phyloP scores from a whole-genome alignment of 2,888 invertebrate species.

The Crioceris asparagi region DNA sequence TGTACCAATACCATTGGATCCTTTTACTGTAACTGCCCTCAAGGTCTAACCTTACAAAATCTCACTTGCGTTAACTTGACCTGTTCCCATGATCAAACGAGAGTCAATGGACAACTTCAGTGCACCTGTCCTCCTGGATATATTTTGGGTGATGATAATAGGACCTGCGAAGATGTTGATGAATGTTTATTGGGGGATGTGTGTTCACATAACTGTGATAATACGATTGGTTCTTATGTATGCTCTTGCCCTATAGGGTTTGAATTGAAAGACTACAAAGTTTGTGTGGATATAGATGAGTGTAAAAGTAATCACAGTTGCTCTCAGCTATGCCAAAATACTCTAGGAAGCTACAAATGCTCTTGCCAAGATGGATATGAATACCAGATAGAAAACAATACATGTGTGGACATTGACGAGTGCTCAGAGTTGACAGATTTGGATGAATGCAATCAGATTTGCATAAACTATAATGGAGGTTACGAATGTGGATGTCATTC shows the following conservation, averaged over 20 bases:
- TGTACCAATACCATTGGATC: slow-evolving; percentile 53
- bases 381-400: slow-evolving; percentile 37
- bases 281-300: slow-evolving; percentile 35
- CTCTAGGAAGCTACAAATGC: slow-evolving; percentile 40
- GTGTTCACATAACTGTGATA: slow-evolving; percentile 45
- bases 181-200: slow-evolving; percentile 35
- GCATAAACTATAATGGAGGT: slow-evolving; percentile 29
- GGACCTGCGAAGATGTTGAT: slow-evolving; percentile 36
- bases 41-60: slow-evolving; percentile 20
- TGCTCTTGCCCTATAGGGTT: slow-evolving; percentile 48
- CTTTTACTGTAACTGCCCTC: slow-evolving; percentile 42
- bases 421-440: slow-evolving; percentile 29
- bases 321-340: slow-evolving; percentile 41
- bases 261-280: slow-evolving; percentile 28
- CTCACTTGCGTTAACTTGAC: slow-evolving; percentile 32
- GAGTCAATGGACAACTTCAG: slow-evolving; percentile 25
- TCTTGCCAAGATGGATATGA: slow-evolving; percentile 48
- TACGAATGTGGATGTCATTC: slow-evolving; percentile 32
- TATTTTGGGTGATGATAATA: slow-evolving; percentile 36
- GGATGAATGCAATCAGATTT: slow-evolving; percentile 27
- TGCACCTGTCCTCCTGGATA: slow-evolving; percentile 38
- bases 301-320: slow-evolving; percentile 34
- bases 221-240: slow-evolving; percentile 44
- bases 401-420: slow-evolving; percentile 38
- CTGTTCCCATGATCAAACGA: slow-evolving; percentile 27